phyloP scores from a whole-genome alignment of 2,888 invertebrate species.

The Protodeltote pygarga region DNA sequence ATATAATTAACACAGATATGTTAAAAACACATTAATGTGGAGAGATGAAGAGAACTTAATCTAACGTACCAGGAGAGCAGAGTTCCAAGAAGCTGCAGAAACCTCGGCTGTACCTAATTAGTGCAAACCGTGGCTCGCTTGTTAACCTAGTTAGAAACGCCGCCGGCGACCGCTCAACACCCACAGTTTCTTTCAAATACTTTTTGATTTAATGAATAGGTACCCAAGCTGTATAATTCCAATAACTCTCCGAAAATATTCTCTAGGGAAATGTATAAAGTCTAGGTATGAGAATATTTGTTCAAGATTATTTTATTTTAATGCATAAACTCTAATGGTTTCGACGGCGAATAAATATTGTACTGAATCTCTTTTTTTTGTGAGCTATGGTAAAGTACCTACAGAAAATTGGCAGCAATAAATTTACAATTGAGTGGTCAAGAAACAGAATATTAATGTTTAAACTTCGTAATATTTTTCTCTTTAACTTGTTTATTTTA shows the following conservation, averaged over 20 bases:
- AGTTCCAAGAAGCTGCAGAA: constrained; percentile 52
- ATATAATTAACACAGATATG: neutral
- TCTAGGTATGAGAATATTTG: neutral
- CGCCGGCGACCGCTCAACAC: constrained; percentile 44
- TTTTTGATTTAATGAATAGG: constrained; percentile 58
- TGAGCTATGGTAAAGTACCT: too few species aligned
- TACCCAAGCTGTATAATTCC: constrained; percentile 26
- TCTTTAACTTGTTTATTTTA: too few species aligned
- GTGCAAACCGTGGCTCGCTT: constrained; percentile 58
- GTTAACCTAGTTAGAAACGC: constrained; percentile 68
- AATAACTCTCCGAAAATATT: constrained; percentile 28
- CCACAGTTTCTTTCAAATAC: constrained; percentile 56
- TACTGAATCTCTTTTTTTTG: too few species aligned
- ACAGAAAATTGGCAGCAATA: too few species aligned
- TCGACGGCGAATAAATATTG: too few species aligned
- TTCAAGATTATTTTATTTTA: constrained; percentile 1
- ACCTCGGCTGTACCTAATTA: constrained; percentile 60
- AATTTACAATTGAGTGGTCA: too few species aligned
- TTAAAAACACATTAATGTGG: constrained; percentile 12
- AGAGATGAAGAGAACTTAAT: constrained; percentile 31
- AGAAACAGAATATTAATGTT: too few species aligned
- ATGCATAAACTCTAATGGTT: too few species aligned
- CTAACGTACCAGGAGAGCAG: constrained; percentile 47
- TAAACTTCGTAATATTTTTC: too few species aligned
- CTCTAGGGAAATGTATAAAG: constrained; percentile 1